These are phyloP conservation scores for Steinernema feltiae DNA, from an alignment of 1,140 invertebrate species.

Conservation along the genomic window DNA sequence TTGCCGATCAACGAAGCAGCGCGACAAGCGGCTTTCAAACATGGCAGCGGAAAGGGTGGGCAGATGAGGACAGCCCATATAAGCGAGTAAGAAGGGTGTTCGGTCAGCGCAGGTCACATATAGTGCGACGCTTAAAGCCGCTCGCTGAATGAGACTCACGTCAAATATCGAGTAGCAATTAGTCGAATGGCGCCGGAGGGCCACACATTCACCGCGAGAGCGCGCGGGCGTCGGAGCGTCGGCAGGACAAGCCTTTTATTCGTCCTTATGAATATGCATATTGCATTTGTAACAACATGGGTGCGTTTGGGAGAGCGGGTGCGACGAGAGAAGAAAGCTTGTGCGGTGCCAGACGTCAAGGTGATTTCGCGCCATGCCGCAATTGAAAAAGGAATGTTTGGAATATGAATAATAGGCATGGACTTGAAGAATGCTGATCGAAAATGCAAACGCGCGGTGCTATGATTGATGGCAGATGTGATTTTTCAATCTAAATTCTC, in stretches of 20 bases:
- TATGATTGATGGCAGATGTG: not conserved
- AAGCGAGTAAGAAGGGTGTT: not conserved
- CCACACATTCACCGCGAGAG: not conserved
- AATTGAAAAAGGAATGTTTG: not conserved
- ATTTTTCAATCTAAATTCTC: no score
- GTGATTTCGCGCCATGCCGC: not conserved
- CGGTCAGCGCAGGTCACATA: not conserved
- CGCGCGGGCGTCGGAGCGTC: not conserved
- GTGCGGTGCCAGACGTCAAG: not conserved
- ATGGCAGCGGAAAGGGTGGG: not conserved
- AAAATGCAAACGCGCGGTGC: not conserved
- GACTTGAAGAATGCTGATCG: not conserved
- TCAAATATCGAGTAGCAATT: slow-evolving; percentile 15
- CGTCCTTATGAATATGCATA: slow-evolving; percentile 9
- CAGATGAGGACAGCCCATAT: not conserved
- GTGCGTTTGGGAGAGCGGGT: not conserved
- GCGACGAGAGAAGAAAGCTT: no score
- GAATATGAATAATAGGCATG: not conserved
- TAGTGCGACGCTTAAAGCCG: not conserved
- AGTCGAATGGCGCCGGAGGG: slow-evolving; percentile 7
- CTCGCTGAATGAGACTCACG: not conserved
- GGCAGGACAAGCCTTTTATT: not conserved
- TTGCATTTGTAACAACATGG: not conserved
- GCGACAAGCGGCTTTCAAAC: not conserved
- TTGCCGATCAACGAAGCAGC: not conserved